phyloP scores from a whole-genome alignment of 2,888 invertebrate species.

The Volucella inanis region DNA sequence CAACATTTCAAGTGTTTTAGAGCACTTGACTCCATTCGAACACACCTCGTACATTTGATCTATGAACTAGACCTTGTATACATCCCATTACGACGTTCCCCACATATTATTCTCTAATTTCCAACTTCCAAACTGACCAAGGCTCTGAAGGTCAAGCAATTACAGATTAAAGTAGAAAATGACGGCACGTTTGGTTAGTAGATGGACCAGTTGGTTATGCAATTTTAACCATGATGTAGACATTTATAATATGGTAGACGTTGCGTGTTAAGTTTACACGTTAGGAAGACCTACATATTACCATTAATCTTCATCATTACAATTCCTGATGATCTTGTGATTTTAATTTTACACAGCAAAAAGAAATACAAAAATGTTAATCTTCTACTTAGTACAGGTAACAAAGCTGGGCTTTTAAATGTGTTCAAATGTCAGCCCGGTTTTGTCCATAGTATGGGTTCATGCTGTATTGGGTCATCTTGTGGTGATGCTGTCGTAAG shows the following conservation, averaged over 20 bases:
- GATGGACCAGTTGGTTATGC: background rate
- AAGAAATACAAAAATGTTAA: too few species aligned
- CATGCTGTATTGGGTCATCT: too few species aligned
- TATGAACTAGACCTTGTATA: slow-evolving; percentile 33
- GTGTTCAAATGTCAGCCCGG: too few species aligned
- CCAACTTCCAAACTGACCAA: background rate
- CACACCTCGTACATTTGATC: background rate
- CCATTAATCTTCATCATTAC: background rate
- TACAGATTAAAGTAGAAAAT: slow-evolving; percentile 20
- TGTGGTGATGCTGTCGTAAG: too few species aligned
- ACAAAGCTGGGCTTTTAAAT: too few species aligned
- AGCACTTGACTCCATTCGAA: too few species aligned
- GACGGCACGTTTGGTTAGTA: background rate
- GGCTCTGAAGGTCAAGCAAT: slow-evolving; percentile 37
- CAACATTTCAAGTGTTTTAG: too few species aligned
- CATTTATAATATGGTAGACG: background rate
- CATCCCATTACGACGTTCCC: background rate
- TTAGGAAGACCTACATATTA: background rate
- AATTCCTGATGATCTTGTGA: background rate
- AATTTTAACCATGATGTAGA: background rate
- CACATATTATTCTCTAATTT: slow-evolving; percentile 6
- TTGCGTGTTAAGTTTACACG: background rate
- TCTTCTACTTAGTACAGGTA: too few species aligned
- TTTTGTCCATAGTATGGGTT: too few species aligned
- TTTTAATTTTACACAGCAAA: too few species aligned